A percentile compares a stretch with the other conserved stretches of the same genome.
phyloP scores from a whole-genome alignment of 2,888 invertebrate genomes.

The Hirtodrosophila histrioides region DNA sequence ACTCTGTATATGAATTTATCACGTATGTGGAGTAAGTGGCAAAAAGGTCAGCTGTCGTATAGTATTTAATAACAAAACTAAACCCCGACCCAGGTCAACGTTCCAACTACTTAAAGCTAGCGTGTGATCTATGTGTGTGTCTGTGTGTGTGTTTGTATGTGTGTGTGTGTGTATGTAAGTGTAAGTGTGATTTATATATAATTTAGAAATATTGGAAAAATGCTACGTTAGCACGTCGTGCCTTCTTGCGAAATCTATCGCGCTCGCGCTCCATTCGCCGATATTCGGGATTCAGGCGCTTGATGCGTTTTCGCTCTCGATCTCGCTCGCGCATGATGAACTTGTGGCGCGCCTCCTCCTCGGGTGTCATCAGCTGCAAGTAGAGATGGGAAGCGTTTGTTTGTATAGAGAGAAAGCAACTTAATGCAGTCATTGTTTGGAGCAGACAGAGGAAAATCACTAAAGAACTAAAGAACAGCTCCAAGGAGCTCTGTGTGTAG shows the following conservation, averaged over 20 bases:
- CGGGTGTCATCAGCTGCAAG: constrained; percentile 79
- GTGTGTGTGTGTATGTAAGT: constrained; percentile 19
- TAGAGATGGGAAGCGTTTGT: constrained; percentile 76
- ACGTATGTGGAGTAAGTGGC: constrained; percentile 19
- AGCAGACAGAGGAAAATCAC: constrained; percentile 12
- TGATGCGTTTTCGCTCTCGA: constrained; percentile 79
- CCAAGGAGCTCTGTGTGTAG: constrained; percentile 1
- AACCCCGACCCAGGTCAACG: constrained; percentile 20
- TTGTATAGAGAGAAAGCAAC: constrained; percentile 12
- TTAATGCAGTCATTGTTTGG: constrained; percentile 2
- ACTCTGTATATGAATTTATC: constrained; percentile 2
- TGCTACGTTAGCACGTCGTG: constrained; percentile 80
- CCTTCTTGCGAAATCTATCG: constrained; percentile 80
- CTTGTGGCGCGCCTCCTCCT: constrained; percentile 79
- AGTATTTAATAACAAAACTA: neutral
- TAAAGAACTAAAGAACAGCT: constrained; percentile 17
- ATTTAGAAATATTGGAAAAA: constrained; percentile 75
- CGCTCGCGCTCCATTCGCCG: constrained; percentile 79
- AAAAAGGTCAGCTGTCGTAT: constrained; percentile 39
- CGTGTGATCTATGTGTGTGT: constrained; percentile 21
- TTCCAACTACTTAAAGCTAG: constrained; percentile 30
- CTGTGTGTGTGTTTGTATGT: constrained; percentile 11
- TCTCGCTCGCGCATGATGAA: constrained; percentile 80
- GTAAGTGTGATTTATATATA: constrained; percentile 33
- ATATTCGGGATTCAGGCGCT: constrained; percentile 79